These are phyloP conservation scores for Oryctes rhinoceros DNA, from an alignment of 1,140 invertebrate genomes.

Conservation along the genomic window DNA sequence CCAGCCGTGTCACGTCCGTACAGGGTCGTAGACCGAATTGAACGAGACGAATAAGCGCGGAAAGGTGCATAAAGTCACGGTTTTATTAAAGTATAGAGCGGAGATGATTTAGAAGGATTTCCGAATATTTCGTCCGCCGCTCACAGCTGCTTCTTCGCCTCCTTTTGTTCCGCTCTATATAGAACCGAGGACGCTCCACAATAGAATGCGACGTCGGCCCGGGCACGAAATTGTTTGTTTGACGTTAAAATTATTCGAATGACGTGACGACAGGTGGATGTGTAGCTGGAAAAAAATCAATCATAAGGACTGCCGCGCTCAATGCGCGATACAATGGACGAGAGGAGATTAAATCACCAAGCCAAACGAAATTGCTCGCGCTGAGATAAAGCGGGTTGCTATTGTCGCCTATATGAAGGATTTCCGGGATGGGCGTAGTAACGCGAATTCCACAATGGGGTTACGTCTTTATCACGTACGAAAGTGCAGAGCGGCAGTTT, in stretches of 20 bases:
- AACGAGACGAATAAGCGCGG: slow-evolving; percentile 1
- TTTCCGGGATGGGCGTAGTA: too few relatives aligned
- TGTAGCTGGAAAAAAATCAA: slow-evolving; percentile 1
- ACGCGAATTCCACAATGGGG: too few relatives aligned
- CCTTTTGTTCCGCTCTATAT: neutral
- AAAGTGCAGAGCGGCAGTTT: too few relatives aligned
- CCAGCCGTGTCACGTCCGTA: neutral
- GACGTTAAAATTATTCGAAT: slow-evolving; percentile 9
- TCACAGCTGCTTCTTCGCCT: neutral
- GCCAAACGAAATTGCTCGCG: neutral
- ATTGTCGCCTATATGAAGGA: too few relatives aligned
- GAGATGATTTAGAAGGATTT: neutral
- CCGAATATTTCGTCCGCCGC: neutral
- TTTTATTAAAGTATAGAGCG: slow-evolving; percentile 15
- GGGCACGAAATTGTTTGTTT: slow-evolving; percentile 1
- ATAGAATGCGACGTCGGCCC: neutral
- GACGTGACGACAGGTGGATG: slow-evolving; percentile 3
- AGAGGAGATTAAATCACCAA: neutral
- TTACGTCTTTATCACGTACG: too few relatives aligned
- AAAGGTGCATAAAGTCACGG: slow-evolving; percentile 8
- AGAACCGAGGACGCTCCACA: neutral
- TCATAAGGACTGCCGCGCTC: neutral
- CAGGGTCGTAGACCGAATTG: neutral
- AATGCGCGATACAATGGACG: too few relatives aligned
- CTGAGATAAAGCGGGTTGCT: too few relatives aligned